phyloP scores from a whole-genome alignment of 2,113 vertebrate genomes.

The Nothobranchius kuhntae region DNA sequence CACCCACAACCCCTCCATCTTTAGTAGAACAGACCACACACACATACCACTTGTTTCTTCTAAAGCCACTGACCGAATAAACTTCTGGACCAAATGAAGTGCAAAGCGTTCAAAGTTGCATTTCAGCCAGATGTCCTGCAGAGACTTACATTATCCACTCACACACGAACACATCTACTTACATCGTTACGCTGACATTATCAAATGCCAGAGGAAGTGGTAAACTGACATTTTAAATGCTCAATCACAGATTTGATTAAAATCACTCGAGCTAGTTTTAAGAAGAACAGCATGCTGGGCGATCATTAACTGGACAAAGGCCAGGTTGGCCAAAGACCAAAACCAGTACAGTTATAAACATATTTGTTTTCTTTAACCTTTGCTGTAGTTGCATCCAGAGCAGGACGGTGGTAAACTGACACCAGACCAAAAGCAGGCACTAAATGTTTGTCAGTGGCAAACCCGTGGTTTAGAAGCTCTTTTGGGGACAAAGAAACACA shows the following conservation, averaged over 20 bases:
- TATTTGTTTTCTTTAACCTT: conserved; percentile 26
- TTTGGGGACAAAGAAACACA: conserved; percentile 8
- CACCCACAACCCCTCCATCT: conserved; percentile 16
- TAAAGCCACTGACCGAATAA: background rate
- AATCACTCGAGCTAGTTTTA: conserved; percentile 11
- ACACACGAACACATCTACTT: conserved; percentile 1
- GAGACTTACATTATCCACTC: conserved; percentile 4
- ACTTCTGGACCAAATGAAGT: conserved; percentile 3
- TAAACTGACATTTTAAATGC: conserved; percentile 45
- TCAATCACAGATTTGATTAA: conserved; percentile 28
- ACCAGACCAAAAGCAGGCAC: conserved; percentile 10
- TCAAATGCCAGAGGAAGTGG: conserved; percentile 39
- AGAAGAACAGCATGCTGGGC: conserved; percentile 18
- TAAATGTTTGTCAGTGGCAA: conserved; percentile 2
- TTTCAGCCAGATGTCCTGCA: conserved; percentile 28
- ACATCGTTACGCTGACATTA: conserved; percentile 35
- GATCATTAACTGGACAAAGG: conserved; percentile 15
- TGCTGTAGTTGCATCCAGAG: background rate
- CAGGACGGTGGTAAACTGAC: background rate
- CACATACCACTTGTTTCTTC: background rate
- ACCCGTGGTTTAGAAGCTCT: background rate
- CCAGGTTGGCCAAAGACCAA: conserved; percentile 13
- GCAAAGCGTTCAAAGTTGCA: conserved; percentile 22
- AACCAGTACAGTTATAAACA: conserved; percentile 9
- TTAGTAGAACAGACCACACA: background rate